Conservation (phyloP, 2,888 invertebrate species). For the Punctoribates punctum region DNA sequence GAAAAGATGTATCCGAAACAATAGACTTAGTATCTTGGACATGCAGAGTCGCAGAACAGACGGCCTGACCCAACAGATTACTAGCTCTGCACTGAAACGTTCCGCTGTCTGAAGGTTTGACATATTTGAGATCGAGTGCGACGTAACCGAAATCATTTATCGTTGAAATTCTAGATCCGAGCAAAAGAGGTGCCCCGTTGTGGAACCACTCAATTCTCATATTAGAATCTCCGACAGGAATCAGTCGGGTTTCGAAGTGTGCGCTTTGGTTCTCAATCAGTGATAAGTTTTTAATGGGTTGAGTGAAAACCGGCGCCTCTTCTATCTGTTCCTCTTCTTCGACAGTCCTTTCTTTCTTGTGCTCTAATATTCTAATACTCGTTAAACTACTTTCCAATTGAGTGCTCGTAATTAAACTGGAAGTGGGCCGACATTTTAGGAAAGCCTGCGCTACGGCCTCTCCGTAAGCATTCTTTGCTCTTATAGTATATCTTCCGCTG, state of each 20-base stretch:
- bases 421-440: conserved; percentile 55
- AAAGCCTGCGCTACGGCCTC: conserved; percentile 90
- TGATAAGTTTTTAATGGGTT: conserved; percentile 58
- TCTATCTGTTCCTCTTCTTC: conserved; percentile 61
- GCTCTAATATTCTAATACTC: conserved; percentile 87
- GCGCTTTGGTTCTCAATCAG: conserved; percentile 81
- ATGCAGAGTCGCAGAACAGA: conserved; percentile 69
- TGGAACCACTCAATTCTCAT: conserved; percentile 85
- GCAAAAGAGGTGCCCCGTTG: conserved; percentile 83
- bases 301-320: conserved; percentile 78
- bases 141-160: conserved; percentile 95
- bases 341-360: conserved; percentile 71
- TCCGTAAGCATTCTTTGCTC: conserved; percentile 87
- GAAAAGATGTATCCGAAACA: conserved; percentile 74
- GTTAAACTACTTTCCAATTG: conserved; percentile 88
- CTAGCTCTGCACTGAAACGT: conserved; percentile 82
- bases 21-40: not conserved
- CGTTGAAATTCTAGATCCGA: conserved; percentile 82
- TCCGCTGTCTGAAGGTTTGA: conserved; percentile 83
- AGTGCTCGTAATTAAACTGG: conserved; percentile 75
- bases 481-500: conserved; percentile 89
- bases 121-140: conserved; percentile 83
- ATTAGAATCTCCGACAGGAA: conserved; percentile 85
- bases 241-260: conserved; percentile 88
- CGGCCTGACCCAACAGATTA: conserved; percentile 79